Base-by-base conservation (phyloP, 2,797 vertebrate species). In the Syngnathus rostellatus region DNA sequence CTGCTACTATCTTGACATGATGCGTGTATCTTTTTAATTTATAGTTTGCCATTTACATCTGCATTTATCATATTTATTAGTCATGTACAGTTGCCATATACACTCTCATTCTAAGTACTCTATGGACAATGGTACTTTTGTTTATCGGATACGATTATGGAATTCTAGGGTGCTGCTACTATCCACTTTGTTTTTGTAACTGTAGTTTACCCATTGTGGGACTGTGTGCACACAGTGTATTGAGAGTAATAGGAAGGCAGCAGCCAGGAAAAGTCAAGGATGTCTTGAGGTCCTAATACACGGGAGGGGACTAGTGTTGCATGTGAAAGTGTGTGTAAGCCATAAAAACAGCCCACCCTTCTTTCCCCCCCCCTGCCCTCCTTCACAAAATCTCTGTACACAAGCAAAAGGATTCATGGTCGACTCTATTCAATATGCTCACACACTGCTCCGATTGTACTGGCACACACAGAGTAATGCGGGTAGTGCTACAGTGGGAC, bases 391-490 rank as follows among this genome's bases (percentile, higher is more conserved):
- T 79, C 63, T 74, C 68, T 51, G 71, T 65, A 62, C 50, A 80
- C 71, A 86, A 72, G 77, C 68, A 67, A 66, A 65, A 75, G 55
- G 79, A 82, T 76, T 76, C 68, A 68, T 71, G 70, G 66, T 53
- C 48, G 2, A 61, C 57, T 64, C 83, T 63, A 74, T 81, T 81
- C 70, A 80, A 21, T 64, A 39, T 67, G 63, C 45, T 68, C 63
- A 73, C 76, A 84, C 85, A 87, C 82, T 80, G 80, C 68, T 71
- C 54, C 55, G 77, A 83, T 84, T 87, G 81, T 86, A 77, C 58
- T 64, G 79, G 62, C 68, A 57, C 25, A 69, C 75, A 69, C 75
- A 74, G 68, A 55, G 72, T 68, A 37, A 71, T 67, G 70, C 55
- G 65, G 74, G 71, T 64, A 74, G 69, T 69, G 74, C 77, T 85